Base-by-base conservation (phyloP, 2,888 invertebrate species). In the Taenaris catops region DNA sequence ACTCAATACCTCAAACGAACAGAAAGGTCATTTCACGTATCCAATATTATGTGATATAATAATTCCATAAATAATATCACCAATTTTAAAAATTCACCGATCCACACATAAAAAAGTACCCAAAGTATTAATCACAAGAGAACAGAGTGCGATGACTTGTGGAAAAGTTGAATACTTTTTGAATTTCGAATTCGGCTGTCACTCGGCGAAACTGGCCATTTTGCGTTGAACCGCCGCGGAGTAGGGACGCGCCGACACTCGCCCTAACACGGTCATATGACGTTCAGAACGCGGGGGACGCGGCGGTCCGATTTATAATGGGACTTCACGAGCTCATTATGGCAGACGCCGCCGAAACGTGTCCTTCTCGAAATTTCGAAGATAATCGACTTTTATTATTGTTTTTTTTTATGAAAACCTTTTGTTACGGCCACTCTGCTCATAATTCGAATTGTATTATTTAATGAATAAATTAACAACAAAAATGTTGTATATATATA, bases 41-140 rank as follows among this genome's bases (percentile, higher is more conserved):
- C n/a, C n/a, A n/a, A n/a, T n/a, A n/a, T n/a, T n/a, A n/a, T n/a
- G n/a, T n/a, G n/a, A n/a, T n/a, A n/a, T n/a, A n/a, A n/a, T n/a
- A n/a, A n/a, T 17, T 20, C 8, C 14, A 28, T 28, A 34, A n/a
- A 44, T 48, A 51, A 50, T 50, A 48, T 43, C 34, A 43, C 38
- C 44, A 44, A 49, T 52, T 46, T 43, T 29, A 39, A 44, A n/a
- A 44, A 34, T 37, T 31, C 14, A 34, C 38, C 35, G 34, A 37
- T 26, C 32, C 20, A 28, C 24, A 44, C 46, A 49, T 47, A 49
- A 49, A 47, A 55, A 54, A 54, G 51, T 56, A 56, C 54, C 51
- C 44, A 56, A 55, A 63, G 62, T 78, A 76, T 81, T 81, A 81
- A 81, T 81, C 79, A 81, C 35, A 63, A 58, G 63, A 72, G 35